Evolutionary conservation across 2,797 vertebrate genomes (phyloP).

Genomic region (Nasua narica): DNA sequence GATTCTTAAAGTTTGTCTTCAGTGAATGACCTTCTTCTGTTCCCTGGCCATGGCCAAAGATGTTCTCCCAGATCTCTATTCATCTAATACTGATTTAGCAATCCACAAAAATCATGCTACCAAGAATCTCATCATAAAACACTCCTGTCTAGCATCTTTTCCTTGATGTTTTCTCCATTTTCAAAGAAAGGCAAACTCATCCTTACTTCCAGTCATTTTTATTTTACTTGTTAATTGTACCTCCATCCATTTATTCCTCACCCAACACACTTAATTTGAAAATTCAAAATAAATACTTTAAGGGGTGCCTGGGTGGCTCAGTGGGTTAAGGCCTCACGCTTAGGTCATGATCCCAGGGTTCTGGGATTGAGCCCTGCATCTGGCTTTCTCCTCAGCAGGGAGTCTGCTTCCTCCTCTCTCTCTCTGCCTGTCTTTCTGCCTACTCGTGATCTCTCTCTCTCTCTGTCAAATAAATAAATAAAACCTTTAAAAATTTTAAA

Average conservation of each 20-base stretch:
- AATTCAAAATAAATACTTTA: background rate
- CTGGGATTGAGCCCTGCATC: no score
- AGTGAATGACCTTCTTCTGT: background rate
- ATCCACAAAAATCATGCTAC: background rate
- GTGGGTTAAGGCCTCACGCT: no score
- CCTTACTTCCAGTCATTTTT: background rate
- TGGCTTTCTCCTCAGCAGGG: no score
- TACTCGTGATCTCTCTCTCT: no score
- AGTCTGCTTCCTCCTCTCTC: no score
- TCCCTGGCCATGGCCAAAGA: background rate
- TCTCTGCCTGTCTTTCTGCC: no score
- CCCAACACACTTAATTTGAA: background rate
- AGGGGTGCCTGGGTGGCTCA: no score
- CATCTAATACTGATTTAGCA: background rate
- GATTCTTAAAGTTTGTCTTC: background rate
- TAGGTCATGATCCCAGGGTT: no score
- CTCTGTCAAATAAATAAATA: no score
- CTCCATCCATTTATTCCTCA: background rate
- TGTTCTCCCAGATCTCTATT: accelerated
- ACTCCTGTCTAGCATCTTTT: background rate
- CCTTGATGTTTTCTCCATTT: background rate
- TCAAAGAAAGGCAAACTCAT: background rate
- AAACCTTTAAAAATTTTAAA: no score
- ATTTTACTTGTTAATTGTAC: background rate
- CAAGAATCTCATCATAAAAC: background rate